Percentiles rank a stretch among this genome's conserved stretches.
Conservation (phyloP, 92 coral and sea anemone genomes). For the Epizoanthus stellaris region DNA sequence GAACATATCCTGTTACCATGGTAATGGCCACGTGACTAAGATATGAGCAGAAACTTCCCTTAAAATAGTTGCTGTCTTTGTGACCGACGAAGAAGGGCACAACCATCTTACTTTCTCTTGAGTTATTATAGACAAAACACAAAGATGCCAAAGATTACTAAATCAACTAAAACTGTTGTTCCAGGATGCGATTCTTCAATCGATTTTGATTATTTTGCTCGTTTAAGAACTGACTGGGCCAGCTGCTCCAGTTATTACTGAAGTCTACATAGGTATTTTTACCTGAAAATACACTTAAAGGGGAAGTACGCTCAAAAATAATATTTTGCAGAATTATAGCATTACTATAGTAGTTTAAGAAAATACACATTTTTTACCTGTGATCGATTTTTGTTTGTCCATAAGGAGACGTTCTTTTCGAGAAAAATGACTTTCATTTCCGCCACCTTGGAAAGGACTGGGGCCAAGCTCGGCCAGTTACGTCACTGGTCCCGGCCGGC, state of each 20-base stretch:
- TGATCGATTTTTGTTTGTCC: no score
- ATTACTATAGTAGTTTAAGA: no score
- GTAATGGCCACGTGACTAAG: constrained; percentile 3
- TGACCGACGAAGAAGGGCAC: background rate
- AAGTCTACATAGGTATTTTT: background rate
- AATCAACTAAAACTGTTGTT: constrained; percentile 8
- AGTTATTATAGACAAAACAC: background rate
- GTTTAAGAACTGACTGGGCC: background rate
- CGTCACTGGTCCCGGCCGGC: no score
- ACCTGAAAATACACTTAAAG: constrained; percentile 2
- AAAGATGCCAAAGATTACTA: background rate
- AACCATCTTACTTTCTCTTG: constrained; percentile 3
- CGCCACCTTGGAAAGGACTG: no score
- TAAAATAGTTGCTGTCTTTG: background rate
- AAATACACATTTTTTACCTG: no score
- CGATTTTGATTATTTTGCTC: background rate
- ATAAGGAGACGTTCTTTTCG: no score
- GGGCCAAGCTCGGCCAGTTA: no score
- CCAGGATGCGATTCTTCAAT: background rate
- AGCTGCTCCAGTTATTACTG: background rate
- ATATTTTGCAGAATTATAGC: no score
- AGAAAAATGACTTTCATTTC: no score
- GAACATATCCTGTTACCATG: background rate
- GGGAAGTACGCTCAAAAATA: no score
- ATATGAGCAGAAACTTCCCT: background rate